phyloP scores from a whole-genome alignment of 2,113 vertebrate species.

The Zootoca vivipara region DNA sequence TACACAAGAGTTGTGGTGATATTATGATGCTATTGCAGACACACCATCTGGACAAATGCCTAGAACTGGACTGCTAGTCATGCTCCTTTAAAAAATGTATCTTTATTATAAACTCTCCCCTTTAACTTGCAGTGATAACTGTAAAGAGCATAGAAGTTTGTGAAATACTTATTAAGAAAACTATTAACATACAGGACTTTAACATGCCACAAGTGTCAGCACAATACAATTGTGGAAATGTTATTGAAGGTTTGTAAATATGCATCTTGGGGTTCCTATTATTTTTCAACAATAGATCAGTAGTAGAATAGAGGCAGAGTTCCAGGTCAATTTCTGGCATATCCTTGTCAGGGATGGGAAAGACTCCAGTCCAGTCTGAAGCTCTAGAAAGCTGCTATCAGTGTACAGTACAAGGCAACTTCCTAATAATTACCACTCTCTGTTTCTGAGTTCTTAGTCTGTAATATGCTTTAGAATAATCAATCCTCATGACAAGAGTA shows the following conservation, averaged over 20 bases:
- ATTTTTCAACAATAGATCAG: not conserved
- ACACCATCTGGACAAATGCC: not conserved
- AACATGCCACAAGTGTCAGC: constrained; percentile 30
- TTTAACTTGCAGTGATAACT: constrained; percentile 2
- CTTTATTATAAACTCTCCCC: not conserved
- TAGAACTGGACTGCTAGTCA: constrained; percentile 13
- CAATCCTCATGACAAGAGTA: not conserved
- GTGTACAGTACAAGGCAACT: not conserved
- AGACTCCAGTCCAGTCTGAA: not conserved
- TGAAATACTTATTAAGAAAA: constrained; percentile 28
- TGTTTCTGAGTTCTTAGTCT: constrained; percentile 2
- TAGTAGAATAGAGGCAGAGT: not conserved
- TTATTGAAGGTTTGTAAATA: constrained; percentile 49
- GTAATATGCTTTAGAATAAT: not conserved
- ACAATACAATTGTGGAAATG: not conserved
- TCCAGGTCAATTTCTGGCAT: not conserved
- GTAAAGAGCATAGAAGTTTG: constrained; percentile 11
- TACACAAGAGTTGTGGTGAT: not conserved
- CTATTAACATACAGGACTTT: constrained; percentile 33
- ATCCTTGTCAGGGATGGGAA: not conserved
- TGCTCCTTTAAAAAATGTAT: constrained; percentile 3
- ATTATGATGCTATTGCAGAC: not conserved
- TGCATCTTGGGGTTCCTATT: constrained; percentile 31
- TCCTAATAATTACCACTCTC: constrained; percentile 39
- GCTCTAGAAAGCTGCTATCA: not conserved